Base-by-base conservation (phyloP, 1,140 invertebrate species). In the Dreissena polymorpha region DNA sequence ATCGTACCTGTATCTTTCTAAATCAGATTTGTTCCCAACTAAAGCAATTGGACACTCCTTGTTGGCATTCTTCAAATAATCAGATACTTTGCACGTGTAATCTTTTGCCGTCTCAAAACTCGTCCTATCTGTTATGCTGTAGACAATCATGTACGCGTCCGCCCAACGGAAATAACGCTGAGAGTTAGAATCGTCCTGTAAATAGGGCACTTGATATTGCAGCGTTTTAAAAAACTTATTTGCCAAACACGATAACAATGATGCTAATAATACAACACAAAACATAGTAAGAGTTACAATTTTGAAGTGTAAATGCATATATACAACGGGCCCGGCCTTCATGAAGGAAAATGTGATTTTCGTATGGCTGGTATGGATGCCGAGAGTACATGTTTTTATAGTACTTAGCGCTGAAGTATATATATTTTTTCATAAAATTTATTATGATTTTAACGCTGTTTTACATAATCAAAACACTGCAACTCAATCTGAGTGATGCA, bases 1-100 rank as follows among this genome's bases (percentile, higher is more conserved):
- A 39, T 39, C 55, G 18, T 78, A 93, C 93, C 93, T 91, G 87
- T 93, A 94, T 88, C 93, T 68, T 83, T 94, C 93, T 71, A 94
- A 83, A 82, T 94, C 93, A 51, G 91, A 90, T 88, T 94, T 94
- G 86, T 94, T 94, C n/a, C 93, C 93, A 0, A 94, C 90, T 0
- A 94, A 85, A 13, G 92, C 91, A 0, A 93, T 78, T n/a, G 91
- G 93, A 78, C 87, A 87, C 49, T 92, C 93, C 85, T 88, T 90
- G 57, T 60, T 88, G 50, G 78, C 87, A 23, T 84, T 85, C 83
- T 91, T 90, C 73, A 89, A 79, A 82, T 92, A 92, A 60, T 91
- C 89, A 23, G 89, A 86, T 23, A 93, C 89, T 68, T 76, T 88
- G 51, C 93, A 90, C 80, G 94, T 78, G 77, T 93, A 93, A 39